These are phyloP conservation scores for Pristionchus mayeri DNA, from an alignment of 2,888 invertebrate species.

Conservation along the genomic window DNA sequence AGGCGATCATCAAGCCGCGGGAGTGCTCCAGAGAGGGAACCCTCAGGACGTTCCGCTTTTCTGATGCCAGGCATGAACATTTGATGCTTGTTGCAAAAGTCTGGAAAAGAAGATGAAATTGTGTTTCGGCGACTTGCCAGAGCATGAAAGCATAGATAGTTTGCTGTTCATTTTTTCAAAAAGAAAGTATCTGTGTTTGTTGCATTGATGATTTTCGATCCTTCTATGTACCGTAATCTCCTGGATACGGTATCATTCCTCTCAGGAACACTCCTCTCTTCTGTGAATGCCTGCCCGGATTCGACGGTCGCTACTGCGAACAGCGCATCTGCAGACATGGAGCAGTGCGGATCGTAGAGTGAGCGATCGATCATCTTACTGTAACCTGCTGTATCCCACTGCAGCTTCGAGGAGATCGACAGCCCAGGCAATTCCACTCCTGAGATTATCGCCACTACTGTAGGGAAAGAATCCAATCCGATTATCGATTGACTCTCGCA, in stretches of 20 bases:
- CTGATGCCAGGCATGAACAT: background rate
- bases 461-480: background rate
- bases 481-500: background rate
- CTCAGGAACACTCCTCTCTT: background rate
- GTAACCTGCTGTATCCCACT: background rate
- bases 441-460: background rate
- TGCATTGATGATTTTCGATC: no score
- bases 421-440: background rate
- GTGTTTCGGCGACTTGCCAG: no score
- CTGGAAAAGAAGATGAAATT: no score
- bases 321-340: slow-evolving; percentile 17
- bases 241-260: background rate
- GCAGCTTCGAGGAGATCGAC: background rate
- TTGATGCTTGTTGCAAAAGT: no score
- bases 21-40: background rate
- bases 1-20: background rate
- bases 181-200: no score
- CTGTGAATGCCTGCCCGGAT: slow-evolving; percentile 35
- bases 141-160: no score
- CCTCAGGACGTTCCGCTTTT: background rate
- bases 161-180: no score
- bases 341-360: background rate
- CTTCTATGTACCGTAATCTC: no score
- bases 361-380: background rate
- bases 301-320: slow-evolving; percentile 8